Conservation (phyloP, 1,140 invertebrate genomes). For the Rhopalosiphum padi region DNA sequence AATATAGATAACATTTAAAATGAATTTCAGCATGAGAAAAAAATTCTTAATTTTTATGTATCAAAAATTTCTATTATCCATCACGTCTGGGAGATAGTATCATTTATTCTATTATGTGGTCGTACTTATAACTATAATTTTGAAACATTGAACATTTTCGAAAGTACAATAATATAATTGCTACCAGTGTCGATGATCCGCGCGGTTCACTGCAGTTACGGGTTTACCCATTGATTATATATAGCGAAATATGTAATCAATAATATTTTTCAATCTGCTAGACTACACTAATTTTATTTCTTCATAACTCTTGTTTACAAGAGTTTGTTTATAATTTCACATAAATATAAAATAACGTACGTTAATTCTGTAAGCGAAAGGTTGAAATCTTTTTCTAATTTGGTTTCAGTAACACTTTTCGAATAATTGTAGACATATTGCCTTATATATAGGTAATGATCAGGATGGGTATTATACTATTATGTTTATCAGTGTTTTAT, state of each 20-base stretch:
- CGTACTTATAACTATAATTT: not conserved
- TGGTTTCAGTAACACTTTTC: not conserved
- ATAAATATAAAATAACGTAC: not conserved
- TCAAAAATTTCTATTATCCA: not conserved
- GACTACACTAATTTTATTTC: not conserved
- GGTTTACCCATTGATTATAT: not conserved
- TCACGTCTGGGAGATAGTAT: not conserved
- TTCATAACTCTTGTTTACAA: not conserved
- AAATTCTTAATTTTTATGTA: too few species aligned
- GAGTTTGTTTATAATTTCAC: not conserved
- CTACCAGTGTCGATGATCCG: not conserved
- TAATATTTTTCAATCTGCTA: not conserved
- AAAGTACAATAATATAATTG: not conserved
- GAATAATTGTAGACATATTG: not conserved
- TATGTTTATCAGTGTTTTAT: too few species aligned
- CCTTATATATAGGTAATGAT: too few species aligned
- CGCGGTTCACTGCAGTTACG: not conserved
- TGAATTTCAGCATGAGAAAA: not conserved
- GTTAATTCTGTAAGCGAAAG: not conserved
- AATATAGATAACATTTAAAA: not conserved
- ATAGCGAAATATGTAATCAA: not conserved
- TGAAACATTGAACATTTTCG: not conserved
- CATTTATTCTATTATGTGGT: too few species aligned
- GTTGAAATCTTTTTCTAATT: not conserved
- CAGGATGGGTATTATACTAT: too few species aligned